A percentile compares a stretch with the other conserved stretches of the same genome.
Evolutionary conservation across 2,888 invertebrate species (phyloP).

Genomic region (Diaprepes abbreviatus): DNA sequence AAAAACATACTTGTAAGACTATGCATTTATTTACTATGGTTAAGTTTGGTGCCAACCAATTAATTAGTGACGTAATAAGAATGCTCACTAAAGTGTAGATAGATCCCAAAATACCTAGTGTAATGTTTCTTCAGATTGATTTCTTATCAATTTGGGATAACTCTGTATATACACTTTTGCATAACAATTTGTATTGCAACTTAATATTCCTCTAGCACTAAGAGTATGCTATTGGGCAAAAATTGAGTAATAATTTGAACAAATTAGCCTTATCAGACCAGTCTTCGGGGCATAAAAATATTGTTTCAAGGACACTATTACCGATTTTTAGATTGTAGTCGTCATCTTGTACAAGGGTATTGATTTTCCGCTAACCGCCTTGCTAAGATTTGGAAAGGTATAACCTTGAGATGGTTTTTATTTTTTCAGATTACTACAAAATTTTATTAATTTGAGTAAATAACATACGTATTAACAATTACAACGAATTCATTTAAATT

Average conservation of each 20-base stretch:
- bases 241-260: constrained; percentile 33
- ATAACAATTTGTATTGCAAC: constrained; percentile 53
- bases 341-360: no score
- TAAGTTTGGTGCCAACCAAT: constrained; percentile 62
- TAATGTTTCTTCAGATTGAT: constrained; percentile 47
- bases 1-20: constrained; percentile 4
- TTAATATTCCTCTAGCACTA: constrained; percentile 50
- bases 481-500: no score
- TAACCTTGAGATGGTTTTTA: no score
- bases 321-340: no score
- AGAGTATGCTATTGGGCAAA: constrained; percentile 39
- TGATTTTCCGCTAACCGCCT: no score
- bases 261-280: constrained; percentile 14
- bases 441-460: no score
- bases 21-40: constrained; percentile 51
- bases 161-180: constrained; percentile 55
- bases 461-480: no score
- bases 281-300: background rate
- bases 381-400: no score
- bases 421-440: no score
- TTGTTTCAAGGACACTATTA: no score
- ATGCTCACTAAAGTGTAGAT: constrained; percentile 64
- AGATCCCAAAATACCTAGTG: constrained; percentile 57
- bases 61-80: constrained; percentile 59
- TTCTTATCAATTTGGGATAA: constrained; percentile 40